Conservation (phyloP, 2,797 vertebrate genomes). For the Acanthiza pusilla region DNA sequence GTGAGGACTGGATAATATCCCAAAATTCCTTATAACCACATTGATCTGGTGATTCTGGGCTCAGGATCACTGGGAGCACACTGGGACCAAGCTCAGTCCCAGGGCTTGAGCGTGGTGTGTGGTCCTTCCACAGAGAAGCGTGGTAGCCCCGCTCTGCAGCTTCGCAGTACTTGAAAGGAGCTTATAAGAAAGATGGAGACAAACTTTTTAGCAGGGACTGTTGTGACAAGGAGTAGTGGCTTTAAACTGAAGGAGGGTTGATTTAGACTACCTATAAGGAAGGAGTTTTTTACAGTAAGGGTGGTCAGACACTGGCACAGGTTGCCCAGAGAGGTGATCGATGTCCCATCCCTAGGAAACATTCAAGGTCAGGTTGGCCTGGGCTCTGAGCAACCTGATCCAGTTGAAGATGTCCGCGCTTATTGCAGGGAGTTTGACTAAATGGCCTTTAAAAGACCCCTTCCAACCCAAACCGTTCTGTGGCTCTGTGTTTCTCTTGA, state of each 20-base stretch:
- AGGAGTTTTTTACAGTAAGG: not conserved
- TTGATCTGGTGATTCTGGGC: not conserved
- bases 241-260: not conserved
- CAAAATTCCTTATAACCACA: not conserved
- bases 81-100: not conserved
- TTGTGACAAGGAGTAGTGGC: not conserved
- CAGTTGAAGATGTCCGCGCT: not conserved
- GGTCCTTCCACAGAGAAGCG: fast-evolving
- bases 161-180: not conserved
- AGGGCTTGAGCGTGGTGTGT: not conserved
- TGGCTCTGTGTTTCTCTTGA: not conserved
- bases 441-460: not conserved
- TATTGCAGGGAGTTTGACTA: not conserved
- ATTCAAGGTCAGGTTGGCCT: not conserved
- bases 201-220: not conserved
- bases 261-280: not conserved
- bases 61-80: not conserved
- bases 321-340: fast-evolving
- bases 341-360: not conserved
- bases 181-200: not conserved
- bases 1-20: not conserved
- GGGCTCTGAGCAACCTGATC: not conserved
- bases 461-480: not conserved
- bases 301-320: not conserved
- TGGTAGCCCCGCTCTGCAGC: not conserved